phyloP scores from a whole-genome alignment of 2,797 vertebrate genomes.

The Pempheris klunzingeri region DNA sequence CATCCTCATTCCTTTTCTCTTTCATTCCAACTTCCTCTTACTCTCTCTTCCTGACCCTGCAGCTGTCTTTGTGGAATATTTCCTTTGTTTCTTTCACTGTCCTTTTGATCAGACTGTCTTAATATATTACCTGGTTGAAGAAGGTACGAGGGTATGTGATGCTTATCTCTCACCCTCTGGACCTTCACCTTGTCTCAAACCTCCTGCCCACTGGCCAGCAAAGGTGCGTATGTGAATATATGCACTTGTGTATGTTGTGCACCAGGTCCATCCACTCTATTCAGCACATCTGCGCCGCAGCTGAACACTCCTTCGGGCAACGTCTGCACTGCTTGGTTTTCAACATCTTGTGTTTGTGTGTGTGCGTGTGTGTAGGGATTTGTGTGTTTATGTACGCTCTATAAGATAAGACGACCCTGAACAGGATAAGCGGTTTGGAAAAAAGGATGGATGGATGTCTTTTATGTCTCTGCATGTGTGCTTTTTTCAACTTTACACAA shows the following conservation, averaged over 20 bases:
- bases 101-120: constrained; percentile 52
- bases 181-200: constrained; percentile 55
- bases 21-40: constrained; percentile 71
- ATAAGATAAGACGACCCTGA: constrained; percentile 60
- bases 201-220: constrained; percentile 15
- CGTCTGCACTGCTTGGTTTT: constrained; percentile 79
- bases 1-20: constrained; percentile 64
- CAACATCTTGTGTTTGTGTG: constrained; percentile 55
- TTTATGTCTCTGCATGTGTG: constrained; percentile 53
- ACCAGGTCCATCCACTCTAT: constrained; percentile 55
- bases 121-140: constrained; percentile 54
- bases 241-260: constrained; percentile 58
- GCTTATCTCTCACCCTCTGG: constrained; percentile 52
- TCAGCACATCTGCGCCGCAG: constrained; percentile 86
- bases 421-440: constrained; percentile 57
- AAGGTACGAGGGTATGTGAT: constrained; percentile 39
- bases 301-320: constrained; percentile 79
- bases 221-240: constrained; percentile 55
- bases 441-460: constrained; percentile 52
- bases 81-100: constrained; percentile 51
- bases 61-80: constrained; percentile 59
- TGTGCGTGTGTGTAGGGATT: constrained; percentile 26
- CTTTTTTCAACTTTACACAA: constrained; percentile 21
- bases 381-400: constrained; percentile 57
- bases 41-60: constrained; percentile 63